Evolutionary conservation across 2,113 vertebrate species (phyloP).

Genomic region (Panthera leo): DNA sequence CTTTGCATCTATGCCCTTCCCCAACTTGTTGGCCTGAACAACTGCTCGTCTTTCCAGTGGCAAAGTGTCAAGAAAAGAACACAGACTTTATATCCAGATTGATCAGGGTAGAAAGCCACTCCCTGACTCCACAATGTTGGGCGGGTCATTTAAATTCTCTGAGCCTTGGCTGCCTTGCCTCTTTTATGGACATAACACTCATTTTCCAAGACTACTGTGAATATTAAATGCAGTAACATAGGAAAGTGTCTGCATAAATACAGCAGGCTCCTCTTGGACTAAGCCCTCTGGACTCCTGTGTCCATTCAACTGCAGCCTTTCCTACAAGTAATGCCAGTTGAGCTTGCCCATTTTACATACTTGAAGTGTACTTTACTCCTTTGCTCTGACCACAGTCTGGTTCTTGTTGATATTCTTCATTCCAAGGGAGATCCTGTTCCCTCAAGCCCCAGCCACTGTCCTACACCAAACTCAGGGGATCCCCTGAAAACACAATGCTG

Average conservation of each 20-base stretch:
- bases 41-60: background rate
- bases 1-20: background rate
- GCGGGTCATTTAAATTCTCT: background rate
- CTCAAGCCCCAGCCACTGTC: background rate
- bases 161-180: background rate
- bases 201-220: background rate
- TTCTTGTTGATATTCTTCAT: background rate
- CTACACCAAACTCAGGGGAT: background rate
- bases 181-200: background rate
- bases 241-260: background rate
- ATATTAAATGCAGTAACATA: background rate
- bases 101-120: too few relatives aligned
- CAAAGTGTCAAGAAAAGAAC: background rate
- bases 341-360: background rate
- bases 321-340: background rate
- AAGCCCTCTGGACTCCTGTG: background rate
- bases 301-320: background rate
- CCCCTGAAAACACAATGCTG: background rate
- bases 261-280: background rate
- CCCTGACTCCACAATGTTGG: background rate
- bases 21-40: background rate
- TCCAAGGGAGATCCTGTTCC: background rate
- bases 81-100: background rate
- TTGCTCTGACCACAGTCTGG: background rate
- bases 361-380: background rate